These are phyloP conservation scores for Acrocephalus arundinaceus DNA, from an alignment of 2,113 vertebrate species.

Conservation along the genomic window DNA sequence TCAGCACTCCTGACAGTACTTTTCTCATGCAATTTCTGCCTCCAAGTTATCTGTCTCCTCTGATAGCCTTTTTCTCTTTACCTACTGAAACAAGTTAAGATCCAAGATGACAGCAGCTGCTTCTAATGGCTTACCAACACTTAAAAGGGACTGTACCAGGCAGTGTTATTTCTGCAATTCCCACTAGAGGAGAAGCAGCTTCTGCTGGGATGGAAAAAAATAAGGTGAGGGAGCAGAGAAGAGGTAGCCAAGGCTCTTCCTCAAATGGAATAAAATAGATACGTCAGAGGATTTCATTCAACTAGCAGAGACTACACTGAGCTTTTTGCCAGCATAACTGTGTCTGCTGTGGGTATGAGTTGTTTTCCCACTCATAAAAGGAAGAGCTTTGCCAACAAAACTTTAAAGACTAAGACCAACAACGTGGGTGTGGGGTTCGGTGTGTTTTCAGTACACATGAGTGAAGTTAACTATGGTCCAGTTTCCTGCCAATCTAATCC, in stretches of 20 bases:
- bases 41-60: neutral
- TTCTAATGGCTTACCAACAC: neutral
- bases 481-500: conserved; percentile 22
- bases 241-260: neutral
- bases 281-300: neutral
- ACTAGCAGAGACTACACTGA: neutral
- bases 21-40: neutral
- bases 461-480: neutral
- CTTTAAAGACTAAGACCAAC: conserved; percentile 40
- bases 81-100: neutral
- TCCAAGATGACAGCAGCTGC: neutral
- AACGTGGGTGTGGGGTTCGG: neutral
- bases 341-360: conserved; percentile 30
- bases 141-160: neutral
- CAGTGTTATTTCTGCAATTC: neutral
- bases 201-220: neutral
- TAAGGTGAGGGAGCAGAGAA: neutral
- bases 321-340: neutral
- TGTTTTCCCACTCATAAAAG: conserved; percentile 42
- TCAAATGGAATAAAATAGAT: neutral
- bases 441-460: neutral
- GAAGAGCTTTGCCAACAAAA: conserved; percentile 48
- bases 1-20: neutral
- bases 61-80: neutral
- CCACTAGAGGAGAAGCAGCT: neutral